Conservation (phyloP, 2,797 vertebrate species). For the Acanthis flammea region DNA sequence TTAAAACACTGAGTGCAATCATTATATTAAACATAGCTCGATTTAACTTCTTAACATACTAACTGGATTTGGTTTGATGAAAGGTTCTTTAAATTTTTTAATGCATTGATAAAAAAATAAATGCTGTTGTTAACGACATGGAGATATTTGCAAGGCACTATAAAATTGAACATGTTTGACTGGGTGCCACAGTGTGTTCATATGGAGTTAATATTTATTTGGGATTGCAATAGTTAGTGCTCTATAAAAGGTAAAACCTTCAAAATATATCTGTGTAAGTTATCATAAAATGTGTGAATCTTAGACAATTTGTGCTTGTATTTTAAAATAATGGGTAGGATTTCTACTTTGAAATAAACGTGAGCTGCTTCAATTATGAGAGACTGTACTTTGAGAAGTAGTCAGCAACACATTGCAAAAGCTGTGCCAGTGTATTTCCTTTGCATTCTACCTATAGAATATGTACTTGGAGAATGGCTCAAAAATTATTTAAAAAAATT, state of each 20-base stretch:
- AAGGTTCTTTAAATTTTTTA: background rate
- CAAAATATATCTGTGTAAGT: background rate
- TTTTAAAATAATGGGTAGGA: background rate
- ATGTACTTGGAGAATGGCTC: background rate
- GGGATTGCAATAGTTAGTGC: background rate
- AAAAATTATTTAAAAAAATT: accelerated
- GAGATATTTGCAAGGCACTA: background rate
- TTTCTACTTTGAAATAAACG: background rate
- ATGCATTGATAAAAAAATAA: background rate
- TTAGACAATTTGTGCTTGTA: background rate
- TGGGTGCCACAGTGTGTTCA: background rate
- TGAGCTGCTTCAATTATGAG: background rate
- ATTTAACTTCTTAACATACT: background rate
- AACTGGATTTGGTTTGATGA: background rate
- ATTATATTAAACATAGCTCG: background rate
- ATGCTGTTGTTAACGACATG: background rate
- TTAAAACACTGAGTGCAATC: background rate
- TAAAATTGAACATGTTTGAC: background rate
- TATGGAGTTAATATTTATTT: background rate
- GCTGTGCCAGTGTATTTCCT: background rate
- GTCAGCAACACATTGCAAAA: background rate
- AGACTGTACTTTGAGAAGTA: background rate
- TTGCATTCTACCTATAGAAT: background rate
- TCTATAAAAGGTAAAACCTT: background rate
- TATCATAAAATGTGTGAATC: background rate